Base-by-base conservation (phyloP, 2,113 vertebrate species). In the Cranoglanis bouderius region DNA sequence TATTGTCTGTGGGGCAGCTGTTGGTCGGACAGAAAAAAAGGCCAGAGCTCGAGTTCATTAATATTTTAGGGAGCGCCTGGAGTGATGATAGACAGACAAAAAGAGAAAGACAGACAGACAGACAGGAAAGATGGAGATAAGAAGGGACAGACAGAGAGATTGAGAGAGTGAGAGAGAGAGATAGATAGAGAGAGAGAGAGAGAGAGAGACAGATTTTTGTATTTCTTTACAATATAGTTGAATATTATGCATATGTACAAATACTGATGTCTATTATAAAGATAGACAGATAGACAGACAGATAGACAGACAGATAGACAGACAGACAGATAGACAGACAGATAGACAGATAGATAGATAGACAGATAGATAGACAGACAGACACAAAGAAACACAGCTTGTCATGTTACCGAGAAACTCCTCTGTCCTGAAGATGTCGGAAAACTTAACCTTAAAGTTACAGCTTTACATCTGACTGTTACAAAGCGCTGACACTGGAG, bases 11-110 rank as follows among this genome's bases (percentile, higher is more conserved):
- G 89, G 90, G 89, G 88, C 55, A 90, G 88, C 91, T 59, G 92
- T 93, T 94, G 94, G 93, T 95, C 93, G 92, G 88, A 94, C 81
- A 90, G 35, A 82, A 83, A 86, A 86, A 85, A 81, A 91, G 61
- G 59, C 87, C 88, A 85, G 86, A 88, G 82, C 87, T 67, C 77
- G n/a, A 88, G 32, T 88, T 90, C 19, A 91, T 96, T 92, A 96
- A 96, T 96, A 94, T 96, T 96, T 96, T 88, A 96, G 89, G 83
- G 19, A 87, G 53, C 61, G 3, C 35, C 81, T 61, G 67, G 67
- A 92, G 87, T 74, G 72, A 46, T 53, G 75, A 82, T 40, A 32
- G n/a, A 88, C 16, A 75, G 51, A 84, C 0, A 78, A 16, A 84
- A 40, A 83, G 24, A 74, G 29, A 74, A 14, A 74, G 84, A 35